Base-by-base conservation (phyloP, 2,113 vertebrate genomes). In the Salvelinus sp. region DNA sequence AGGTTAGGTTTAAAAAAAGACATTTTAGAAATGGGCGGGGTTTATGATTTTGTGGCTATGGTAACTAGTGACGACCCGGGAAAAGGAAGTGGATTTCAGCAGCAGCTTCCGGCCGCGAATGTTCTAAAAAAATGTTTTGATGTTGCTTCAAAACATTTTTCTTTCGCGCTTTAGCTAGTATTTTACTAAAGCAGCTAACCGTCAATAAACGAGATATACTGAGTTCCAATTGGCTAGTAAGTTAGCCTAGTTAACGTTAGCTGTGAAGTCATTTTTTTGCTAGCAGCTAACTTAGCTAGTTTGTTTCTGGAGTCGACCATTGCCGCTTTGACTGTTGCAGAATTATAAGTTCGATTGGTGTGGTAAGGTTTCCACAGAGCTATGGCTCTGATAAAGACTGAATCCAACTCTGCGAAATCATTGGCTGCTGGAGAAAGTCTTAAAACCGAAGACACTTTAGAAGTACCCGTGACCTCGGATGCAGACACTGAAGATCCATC, bases 371-470 rank as follows among this genome's bases (percentile, higher is more conserved):
- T 33, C 25, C 3, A 33, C 6, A 12, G 25, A 63, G 62, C 62
- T 33, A 94, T 94, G 93, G 91, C 91, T 1, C 87, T 91, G 5
- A 85, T 93, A 3, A 93, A 92, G 69, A 1, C 33, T 3, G 88
- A 83, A 20, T 18, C 9, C 3, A 18, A 4, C 57, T 2, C 73
- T 0, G 75, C 82, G 16, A 12, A 7, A 6, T 0, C 76, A 6
- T 73, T 82, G 25, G 25, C 23, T 0, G 12, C 27, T 5, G 85
- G 88, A 60, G 77, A 86, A 12, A 58, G 48, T 20, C 9, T 14
- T 0, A 87, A 78, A 63, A 16, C 70, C 0, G 83, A 82, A 0
- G 68, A 69, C 38, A 28, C 27, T 9, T 83, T 83, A 67, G 79
- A 84, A 63, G 27, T 1, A 6, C 2, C 72, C 2, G 47, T 9